phyloP scores from a whole-genome alignment of 2,797 vertebrate species.

The Scolopax bukidnonensis region DNA sequence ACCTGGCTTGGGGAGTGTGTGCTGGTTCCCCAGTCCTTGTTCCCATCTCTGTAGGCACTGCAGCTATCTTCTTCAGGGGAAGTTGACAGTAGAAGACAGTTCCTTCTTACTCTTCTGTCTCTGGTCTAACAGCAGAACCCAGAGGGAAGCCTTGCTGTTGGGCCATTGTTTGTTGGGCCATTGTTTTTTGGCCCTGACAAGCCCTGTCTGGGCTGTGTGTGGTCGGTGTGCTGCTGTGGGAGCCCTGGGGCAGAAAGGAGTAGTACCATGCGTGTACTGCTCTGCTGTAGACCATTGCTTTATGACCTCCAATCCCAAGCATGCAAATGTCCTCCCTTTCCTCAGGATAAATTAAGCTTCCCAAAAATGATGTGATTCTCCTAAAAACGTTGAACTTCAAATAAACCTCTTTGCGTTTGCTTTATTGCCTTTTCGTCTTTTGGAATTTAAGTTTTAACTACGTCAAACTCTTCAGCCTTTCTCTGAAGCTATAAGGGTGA shows the following conservation, averaged over 20 bases:
- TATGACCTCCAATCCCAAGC: not conserved
- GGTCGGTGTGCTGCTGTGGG: not conserved
- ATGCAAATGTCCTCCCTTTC: not conserved
- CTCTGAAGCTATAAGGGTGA: not conserved
- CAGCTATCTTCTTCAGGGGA: not conserved
- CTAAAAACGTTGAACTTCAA: not conserved
- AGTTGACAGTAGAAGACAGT: accelerated
- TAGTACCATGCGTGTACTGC: not conserved
- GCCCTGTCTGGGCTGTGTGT: not conserved
- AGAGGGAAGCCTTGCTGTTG: not conserved
- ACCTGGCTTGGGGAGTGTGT: not conserved
- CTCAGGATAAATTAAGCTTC: not conserved
- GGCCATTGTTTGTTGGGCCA: not conserved
- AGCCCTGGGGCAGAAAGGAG: not conserved
- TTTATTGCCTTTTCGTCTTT: not conserved
- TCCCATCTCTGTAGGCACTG: not conserved
- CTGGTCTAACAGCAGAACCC: not conserved
- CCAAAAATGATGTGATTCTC: not conserved
- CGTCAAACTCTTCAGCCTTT: not conserved
- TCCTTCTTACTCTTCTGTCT: not conserved
- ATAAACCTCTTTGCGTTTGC: not conserved
- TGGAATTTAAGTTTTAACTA: not conserved
- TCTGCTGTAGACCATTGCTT: not conserved
- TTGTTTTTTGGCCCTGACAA: not conserved
- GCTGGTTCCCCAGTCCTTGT: not conserved